Percentiles rank a stretch among this genome's conserved stretches.
These are phyloP conservation scores for Stramonita haemastoma DNA, from an alignment of 2,888 invertebrate genomes.

Conservation along the genomic window DNA sequence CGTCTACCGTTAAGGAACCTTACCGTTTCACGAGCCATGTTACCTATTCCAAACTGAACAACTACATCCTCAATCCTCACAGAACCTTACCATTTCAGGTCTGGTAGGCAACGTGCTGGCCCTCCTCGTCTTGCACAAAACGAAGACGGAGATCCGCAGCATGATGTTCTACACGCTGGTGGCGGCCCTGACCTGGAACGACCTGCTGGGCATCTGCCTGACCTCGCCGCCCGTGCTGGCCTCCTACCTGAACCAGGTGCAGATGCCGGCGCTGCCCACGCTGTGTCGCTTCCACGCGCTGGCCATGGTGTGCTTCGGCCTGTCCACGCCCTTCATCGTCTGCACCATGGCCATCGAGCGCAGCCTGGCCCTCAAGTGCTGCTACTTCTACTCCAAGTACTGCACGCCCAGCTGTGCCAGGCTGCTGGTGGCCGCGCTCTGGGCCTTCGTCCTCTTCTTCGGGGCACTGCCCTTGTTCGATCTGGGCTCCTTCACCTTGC, in stretches of 20 bases:
- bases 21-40: too few relatives aligned
- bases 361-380: constrained; percentile 72
- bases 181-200: constrained; percentile 75
- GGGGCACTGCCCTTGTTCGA: constrained; percentile 74
- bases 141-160: constrained; percentile 64
- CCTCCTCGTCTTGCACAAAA: constrained; percentile 67
- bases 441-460: constrained; percentile 67
- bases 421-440: constrained; percentile 61
- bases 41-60: too few relatives aligned
- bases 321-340: constrained; percentile 75
- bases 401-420: constrained; percentile 67
- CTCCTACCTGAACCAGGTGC: constrained; percentile 64
- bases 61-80: too few relatives aligned
- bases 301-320: constrained; percentile 74
- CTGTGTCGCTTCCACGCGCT: constrained; percentile 76
- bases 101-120: constrained; percentile 74
- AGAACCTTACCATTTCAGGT: background rate
- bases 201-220: constrained; percentile 74
- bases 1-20: too few relatives aligned
- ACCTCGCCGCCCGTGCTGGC: constrained; percentile 70
- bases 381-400: constrained; percentile 72
- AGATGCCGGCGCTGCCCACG: constrained; percentile 71
- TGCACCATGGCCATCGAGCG: constrained; percentile 77
- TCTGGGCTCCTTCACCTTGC: constrained; percentile 71
- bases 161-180: constrained; percentile 76